Base-by-base conservation (phyloP, 2,888 invertebrate genomes). In the Torymus aiolomorphi region DNA sequence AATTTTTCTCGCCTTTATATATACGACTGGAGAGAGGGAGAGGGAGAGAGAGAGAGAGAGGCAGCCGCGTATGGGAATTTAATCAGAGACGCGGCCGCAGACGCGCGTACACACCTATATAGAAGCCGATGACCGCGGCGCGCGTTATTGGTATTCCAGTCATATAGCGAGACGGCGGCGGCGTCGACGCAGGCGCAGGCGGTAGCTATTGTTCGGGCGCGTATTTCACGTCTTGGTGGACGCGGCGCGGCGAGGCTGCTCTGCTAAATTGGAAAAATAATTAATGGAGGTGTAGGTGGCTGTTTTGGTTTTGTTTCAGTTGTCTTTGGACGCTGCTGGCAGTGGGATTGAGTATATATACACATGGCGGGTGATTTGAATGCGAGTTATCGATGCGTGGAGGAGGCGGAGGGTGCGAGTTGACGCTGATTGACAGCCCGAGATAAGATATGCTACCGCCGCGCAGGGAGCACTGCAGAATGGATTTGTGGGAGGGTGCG, bases 81-180 rank as follows among this genome's bases (percentile, higher is more conserved):
- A 71, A 77, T 77, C 77, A 71, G 71, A 65, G 65, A 57, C 56
- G 57, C 75, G 63, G n/a, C 49, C 51, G 8, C 14, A 18, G 20
- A 20, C 61, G 11, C 16, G 57, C 16, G 16, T 16, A 57, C 16
- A 57, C 57, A 20, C 18, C 14, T 12, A 16, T 1, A 56, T 24
- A 66, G 20, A 75, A 79, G 76, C 72, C 80, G 80, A 76, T 80
- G 76, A 76, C 76, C 80, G 76, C 31, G 31, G 31, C 31, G 52
- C 66, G 42, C 73, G 57, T 65, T 80, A 80, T 77, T 77, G 80
- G 70, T 80, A 80, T 80, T 80, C 77, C 70, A 59, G 77, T 74
- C 70, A 69, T 70, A 69, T 70, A 69, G 63, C 67, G 67, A 75
- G 71, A 79, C 74, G 62, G 13, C 31, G 61, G 13, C 61, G 71